Evolutionary conservation across 2,797 vertebrate species (phyloP), one percentile per base, ranked within the genome.

Genomic region (Todus mexicanus): DNA sequence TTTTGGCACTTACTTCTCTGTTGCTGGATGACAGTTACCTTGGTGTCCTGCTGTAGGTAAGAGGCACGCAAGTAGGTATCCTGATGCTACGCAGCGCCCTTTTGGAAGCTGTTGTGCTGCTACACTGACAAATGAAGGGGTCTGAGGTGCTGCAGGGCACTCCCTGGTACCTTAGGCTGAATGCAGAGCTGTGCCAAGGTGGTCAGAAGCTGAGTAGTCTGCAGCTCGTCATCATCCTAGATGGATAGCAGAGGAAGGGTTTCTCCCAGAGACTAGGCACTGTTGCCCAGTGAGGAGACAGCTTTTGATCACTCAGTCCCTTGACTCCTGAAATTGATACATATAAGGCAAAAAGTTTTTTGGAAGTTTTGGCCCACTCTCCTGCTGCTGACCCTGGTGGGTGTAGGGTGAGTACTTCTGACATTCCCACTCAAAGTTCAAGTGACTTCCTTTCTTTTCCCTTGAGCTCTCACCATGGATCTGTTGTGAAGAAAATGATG

Each of bases 381-480:
- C 27, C 69, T 91, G 85, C 76, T 84, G 31, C 42, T 93, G 92
- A 89, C 92, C 87, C 82, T 79, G 25, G 94, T 95, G 94, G 96
- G 94, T 27, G 87, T 50, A 63, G 94, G 87, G 73, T 6, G 54
- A 95, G n/a, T 45, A 9, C 76, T 91, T 92, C n/a, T 87, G 75
- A 77, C 61, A 72, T 96, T 96, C 92, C 92, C 51, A 56, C 88
- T 72, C 50, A 40, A 11, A 89, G 84, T 83, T 92, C 88, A 80
- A 91, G 72, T 65, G 71, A 21, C 81, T 96, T 96, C 94, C 95
- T 92, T 73, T 75, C 63, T 94, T 75, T 80, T 96, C 94, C 95
- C 94, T 75, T 53, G 96, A 96, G 94, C 75, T 61, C 27, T 92
- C 64, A 38, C 59, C 59, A 90, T 0, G 4, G 71, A 78, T 84